A percentile compares a stretch with the other conserved stretches of the same genome.
These are phyloP conservation scores for Melinaea menophilus DNA, from an alignment of 2,888 invertebrate genomes.

Conservation along the genomic window DNA sequence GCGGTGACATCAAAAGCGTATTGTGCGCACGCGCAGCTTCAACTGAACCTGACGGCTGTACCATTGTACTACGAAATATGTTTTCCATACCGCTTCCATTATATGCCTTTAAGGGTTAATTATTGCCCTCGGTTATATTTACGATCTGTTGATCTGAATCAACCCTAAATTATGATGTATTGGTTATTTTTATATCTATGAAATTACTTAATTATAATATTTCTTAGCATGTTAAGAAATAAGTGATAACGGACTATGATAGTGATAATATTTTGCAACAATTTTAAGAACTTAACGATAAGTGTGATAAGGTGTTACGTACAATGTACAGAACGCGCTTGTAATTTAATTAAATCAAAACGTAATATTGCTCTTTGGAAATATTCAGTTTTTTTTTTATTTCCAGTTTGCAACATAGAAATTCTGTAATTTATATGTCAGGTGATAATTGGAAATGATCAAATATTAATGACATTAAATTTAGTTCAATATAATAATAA, in stretches of 20 bases:
- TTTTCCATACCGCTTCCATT: conserved; percentile 26
- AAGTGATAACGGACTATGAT: conserved; percentile 6
- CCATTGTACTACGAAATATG: conserved; percentile 40
- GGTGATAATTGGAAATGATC: no score
- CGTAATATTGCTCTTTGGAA: no score
- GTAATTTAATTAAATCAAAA: no score
- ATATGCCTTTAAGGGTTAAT: conserved; percentile 2
- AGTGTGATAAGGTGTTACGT: conserved; percentile 9
- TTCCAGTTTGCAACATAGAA: no score
- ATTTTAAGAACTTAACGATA: conserved; percentile 18
- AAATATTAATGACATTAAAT: no score
- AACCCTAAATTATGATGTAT: no score
- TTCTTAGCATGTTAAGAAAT: conserved; percentile 11
- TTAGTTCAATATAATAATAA: no score
- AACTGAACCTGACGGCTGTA: conserved; percentile 31
- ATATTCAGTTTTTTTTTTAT: no score
- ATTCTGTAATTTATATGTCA: no score
- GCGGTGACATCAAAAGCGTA: conserved; percentile 53
- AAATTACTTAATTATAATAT: conserved; percentile 6
- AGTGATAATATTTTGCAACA: conserved; percentile 20
- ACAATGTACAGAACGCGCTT: no score
- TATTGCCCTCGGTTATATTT: neutral
- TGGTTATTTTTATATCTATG: no score
- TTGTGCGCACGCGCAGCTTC: conserved; percentile 42
- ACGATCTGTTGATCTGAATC: no score